Evolutionary conservation across 2,888 invertebrate genomes (phyloP), one percentile per base, ranked within the genome.

Genomic region (Yponomeuta cagnagella): DNA sequence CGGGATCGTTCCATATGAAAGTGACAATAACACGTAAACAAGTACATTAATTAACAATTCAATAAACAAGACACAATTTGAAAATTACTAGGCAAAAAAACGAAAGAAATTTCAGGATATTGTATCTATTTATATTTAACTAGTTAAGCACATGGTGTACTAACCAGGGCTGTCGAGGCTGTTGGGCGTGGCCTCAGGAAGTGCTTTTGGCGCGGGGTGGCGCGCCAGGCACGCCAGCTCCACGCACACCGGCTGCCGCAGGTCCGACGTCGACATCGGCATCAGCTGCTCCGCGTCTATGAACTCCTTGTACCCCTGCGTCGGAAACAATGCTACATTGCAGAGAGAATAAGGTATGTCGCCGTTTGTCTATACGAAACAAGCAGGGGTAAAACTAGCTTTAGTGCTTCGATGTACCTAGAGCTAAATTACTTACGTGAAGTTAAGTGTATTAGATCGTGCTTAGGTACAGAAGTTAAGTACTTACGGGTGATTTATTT

Each of bases 271-370:
- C 73, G 96, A 93, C 89, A 96, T 94, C 74, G 97, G 96, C 95
- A 97, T 97, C 80, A 97, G 93, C 85, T 96, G 96, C 93, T 97
- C 97, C 73, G 97, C 97, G 90, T 97, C 97, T 85, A 96, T 96
- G 93, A 96, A 96, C 87, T 97, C 97, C 93, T 96, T 97, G 93
- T 96, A 97, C 81, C 96, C 96, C 97, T 97, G 86, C 65, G 48
- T 70, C 74, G 75, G 83, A 76, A 73, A 58, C 52, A 58, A 58
- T 15, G 5, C 52, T 58, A 3, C 5, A 58, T 58, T 12, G 15
- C 15, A 3, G 15, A 15, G 15, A 15, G 5, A 58, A 15, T 15
- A 58, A 15, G 52, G 52, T 58, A 58, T 58, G 52, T 58, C 4
- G 52, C 15, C 52, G 52, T 8, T 15, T 12, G 15, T 15, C 43